These are phyloP conservation scores for Lepidonotus clava DNA, from an alignment of 2,888 invertebrate species.

Conservation along the genomic window DNA sequence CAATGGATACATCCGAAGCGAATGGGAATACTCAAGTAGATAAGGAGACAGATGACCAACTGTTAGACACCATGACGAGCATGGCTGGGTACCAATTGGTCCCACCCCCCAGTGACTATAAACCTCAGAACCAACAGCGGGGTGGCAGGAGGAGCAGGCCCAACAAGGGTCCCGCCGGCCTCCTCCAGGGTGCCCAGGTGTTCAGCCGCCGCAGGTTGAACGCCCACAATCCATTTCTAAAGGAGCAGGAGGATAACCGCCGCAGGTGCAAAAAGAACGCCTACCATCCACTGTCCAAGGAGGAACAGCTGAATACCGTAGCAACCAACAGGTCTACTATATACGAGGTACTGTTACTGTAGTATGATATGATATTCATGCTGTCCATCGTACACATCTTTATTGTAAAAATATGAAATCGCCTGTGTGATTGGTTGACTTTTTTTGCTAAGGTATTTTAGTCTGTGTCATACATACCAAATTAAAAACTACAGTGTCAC, in stretches of 20 bases:
- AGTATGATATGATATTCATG: no score
- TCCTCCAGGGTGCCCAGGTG: neutral
- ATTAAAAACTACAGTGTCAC: no score
- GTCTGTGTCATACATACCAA: no score
- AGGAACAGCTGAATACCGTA: neutral
- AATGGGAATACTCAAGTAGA: no score
- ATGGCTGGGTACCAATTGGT: neutral
- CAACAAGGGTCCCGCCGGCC: neutral
- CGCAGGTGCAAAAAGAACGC: neutral
- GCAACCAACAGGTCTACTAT: neutral
- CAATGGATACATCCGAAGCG: no score
- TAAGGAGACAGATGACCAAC: no score
- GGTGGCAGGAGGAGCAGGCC: neutral
- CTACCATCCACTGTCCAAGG: neutral
- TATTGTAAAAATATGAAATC: no score
- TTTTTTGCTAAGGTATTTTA: no score
- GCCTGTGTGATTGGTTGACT: no score
- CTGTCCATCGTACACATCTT: no score
- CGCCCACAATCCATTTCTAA: neutral
- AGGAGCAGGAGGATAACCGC: slow-evolving; percentile 33
- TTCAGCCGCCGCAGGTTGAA: neutral
- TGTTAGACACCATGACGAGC: no score
- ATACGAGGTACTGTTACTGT: no score
- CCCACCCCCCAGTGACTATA: neutral
- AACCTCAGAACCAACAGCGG: neutral